Percentiles rank a stretch among this genome's conserved stretches.
These are phyloP conservation scores for Dascyllus trimaculatus DNA, from an alignment of 2,113 vertebrate genomes.

Conservation along the genomic window DNA sequence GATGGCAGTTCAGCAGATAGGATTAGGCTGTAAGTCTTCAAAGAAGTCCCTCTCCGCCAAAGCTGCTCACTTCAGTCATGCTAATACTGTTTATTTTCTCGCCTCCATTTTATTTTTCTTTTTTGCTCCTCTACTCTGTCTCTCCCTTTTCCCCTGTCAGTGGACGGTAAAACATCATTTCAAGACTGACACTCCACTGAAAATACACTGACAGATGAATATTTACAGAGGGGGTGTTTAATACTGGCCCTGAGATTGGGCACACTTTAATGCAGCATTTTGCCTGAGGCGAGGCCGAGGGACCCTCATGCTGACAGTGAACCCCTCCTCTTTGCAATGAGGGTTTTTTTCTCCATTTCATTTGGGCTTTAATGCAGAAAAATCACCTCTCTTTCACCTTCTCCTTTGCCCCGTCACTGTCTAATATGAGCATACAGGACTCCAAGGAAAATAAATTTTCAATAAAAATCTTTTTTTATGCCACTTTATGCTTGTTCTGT, in stretches of 20 bases:
- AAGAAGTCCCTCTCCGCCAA: constrained; percentile 72
- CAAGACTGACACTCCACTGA: constrained; percentile 33
- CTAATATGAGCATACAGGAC: constrained; percentile 25
- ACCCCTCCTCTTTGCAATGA: constrained; percentile 28
- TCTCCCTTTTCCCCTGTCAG: constrained; percentile 7
- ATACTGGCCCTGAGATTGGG: constrained; percentile 48
- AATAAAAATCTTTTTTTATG: constrained; percentile 54
- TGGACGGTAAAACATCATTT: constrained; percentile 40
- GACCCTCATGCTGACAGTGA: constrained; percentile 44
- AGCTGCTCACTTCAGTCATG: constrained; percentile 66
- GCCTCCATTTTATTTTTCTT: constrained; percentile 15
- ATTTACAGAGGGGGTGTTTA: constrained; percentile 63
- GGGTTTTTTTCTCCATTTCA: constrained; percentile 24
- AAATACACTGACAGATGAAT: constrained; percentile 54
- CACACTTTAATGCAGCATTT: constrained; percentile 64
- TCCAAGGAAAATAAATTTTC: constrained; percentile 51
- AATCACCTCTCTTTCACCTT: background rate
- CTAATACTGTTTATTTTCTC: constrained; percentile 71
- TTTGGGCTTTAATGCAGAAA: constrained; percentile 43
- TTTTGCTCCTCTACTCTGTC: background rate
- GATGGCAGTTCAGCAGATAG: constrained; percentile 70
- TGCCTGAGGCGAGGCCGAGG: constrained; percentile 67
- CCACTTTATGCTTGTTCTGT: constrained; percentile 20
- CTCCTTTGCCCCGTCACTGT: constrained; percentile 15
- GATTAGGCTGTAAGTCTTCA: constrained; percentile 83